Evolutionary conservation across 2,797 vertebrate genomes (phyloP).

Genomic region (Sciurus vulgaris): DNA sequence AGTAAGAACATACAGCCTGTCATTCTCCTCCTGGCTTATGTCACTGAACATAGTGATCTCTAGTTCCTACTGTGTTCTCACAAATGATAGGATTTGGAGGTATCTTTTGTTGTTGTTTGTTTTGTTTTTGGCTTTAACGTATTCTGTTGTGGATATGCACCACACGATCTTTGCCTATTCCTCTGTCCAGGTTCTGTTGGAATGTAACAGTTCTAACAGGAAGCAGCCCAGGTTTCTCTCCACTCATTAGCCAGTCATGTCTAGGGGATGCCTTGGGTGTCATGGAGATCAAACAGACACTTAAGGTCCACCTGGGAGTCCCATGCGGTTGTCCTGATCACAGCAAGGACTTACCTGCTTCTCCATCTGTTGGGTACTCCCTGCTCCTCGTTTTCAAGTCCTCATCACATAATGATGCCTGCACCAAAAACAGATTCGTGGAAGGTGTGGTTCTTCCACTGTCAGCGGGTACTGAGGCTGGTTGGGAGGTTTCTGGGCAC

Average conservation of each 20-base stretch:
- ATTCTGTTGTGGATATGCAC: too few relatives aligned
- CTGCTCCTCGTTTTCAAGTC: background rate
- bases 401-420: background rate
- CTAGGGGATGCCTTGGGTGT: background rate
- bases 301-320: background rate
- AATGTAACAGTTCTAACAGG: too few relatives aligned
- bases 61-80: too few relatives aligned
- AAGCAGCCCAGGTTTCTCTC: too few relatives aligned
- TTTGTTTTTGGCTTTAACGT: too few relatives aligned
- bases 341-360: background rate
- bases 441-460: background rate
- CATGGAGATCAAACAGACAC: background rate
- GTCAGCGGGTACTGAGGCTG: background rate
- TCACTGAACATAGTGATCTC: background rate
- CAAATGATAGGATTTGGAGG: background rate
- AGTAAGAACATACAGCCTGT: background rate
- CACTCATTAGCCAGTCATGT: background rate
- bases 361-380: background rate
- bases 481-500: background rate
- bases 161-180: rapidly evolving
- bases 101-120: background rate
- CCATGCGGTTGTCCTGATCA: background rate
- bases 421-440: background rate
- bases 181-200: background rate
- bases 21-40: background rate